A percentile compares a stretch with the other conserved stretches of the same genome.
These are phyloP conservation scores for Keiferia lycopersicella DNA, from an alignment of 2,888 invertebrate species.

Conservation along the genomic window DNA sequence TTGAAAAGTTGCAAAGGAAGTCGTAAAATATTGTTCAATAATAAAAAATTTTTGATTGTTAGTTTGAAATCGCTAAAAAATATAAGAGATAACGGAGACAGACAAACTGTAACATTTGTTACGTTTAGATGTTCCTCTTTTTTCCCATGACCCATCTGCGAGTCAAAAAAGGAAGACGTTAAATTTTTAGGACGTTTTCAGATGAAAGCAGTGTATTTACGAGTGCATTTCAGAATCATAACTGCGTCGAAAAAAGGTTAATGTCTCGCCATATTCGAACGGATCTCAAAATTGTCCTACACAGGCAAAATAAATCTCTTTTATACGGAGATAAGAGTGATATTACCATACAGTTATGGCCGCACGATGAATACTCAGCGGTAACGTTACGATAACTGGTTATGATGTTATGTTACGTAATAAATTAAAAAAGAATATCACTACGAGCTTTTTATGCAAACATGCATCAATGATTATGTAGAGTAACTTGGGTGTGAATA, in stretches of 20 bases:
- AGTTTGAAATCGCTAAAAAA: too few species aligned
- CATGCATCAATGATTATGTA: too few species aligned
- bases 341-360: constrained; percentile 22
- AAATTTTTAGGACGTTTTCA: background rate
- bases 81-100: too few species aligned
- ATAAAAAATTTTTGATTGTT: too few species aligned
- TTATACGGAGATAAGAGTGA: constrained; percentile 19
- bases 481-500: too few species aligned
- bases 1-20: too few species aligned
- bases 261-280: constrained; percentile 16
- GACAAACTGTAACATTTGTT: too few species aligned
- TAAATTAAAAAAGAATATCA: background rate
- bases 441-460: too few species aligned
- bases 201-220: background rate
- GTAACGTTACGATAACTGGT: constrained; percentile 13
- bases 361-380: constrained; percentile 7
- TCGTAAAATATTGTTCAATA: too few species aligned
- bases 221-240: constrained; percentile 11
- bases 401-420: background rate
- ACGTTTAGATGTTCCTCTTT: too few species aligned
- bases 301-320: constrained; percentile 22
- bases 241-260: constrained; percentile 1
- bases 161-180: too few species aligned
- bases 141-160: too few species aligned
- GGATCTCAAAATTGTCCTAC: constrained; percentile 12